Percentiles rank a stretch among this genome's conserved stretches.
phyloP scores from a whole-genome alignment of 2,888 invertebrate species.

The Tribolium freemani region DNA sequence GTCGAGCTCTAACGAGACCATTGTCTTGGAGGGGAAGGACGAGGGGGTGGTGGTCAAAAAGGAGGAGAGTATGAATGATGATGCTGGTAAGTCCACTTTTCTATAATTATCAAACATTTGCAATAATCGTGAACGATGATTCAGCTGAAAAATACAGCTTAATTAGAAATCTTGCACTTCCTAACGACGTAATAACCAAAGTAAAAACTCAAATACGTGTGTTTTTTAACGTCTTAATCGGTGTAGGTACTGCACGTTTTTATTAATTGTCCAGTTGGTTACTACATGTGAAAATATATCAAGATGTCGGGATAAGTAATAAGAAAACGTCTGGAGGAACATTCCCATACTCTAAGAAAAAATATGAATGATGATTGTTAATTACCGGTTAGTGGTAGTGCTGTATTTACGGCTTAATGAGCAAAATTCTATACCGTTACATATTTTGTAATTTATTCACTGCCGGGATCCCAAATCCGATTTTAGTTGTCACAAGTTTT shows the following conservation, averaged over 20 bases:
- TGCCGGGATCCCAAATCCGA: no score
- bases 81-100: conserved; percentile 17
- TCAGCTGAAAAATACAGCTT: no score
- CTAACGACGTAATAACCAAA: no score
- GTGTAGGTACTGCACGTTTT: no score
- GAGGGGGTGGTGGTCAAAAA: conserved; percentile 61
- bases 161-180: no score
- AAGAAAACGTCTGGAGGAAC: not conserved
- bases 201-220: no score
- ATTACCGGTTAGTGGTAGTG: not conserved
- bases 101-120: not conserved
- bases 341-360: not conserved
- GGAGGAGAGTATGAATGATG: conserved; percentile 55
- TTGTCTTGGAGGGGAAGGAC: conserved; percentile 64
- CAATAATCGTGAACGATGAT: no score
- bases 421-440: not conserved
- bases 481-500: no score
- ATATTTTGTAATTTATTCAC: not conserved
- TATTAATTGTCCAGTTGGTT: not conserved
- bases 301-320: not conserved
- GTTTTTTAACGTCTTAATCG: no score
- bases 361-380: not conserved
- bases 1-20: conserved; percentile 66
- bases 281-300: not conserved
- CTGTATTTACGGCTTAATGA: not conserved